phyloP scores from a whole-genome alignment of 2,888 invertebrate genomes.

The Chymomyza caudatula region DNA sequence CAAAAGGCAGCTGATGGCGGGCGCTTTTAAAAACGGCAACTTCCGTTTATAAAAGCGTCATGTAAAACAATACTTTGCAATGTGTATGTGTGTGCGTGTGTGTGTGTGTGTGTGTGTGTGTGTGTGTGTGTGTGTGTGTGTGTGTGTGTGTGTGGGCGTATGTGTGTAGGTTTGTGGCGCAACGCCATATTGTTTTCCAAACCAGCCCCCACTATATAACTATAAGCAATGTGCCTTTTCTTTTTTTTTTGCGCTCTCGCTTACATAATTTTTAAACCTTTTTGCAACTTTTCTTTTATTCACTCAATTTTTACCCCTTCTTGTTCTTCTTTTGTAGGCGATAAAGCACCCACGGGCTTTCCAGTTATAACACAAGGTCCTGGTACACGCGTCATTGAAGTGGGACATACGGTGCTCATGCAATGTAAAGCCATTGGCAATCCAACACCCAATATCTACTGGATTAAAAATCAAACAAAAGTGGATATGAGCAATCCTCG shows the following conservation, averaged over 20 bases:
- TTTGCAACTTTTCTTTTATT: constrained; percentile 20
- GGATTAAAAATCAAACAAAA: constrained; percentile 96
- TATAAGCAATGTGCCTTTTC: neutral
- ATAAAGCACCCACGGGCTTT: constrained; percentile 94
- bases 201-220: constrained; percentile 14
- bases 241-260: neutral
- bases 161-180: constrained; percentile 18
- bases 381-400: constrained; percentile 95
- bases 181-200: constrained; percentile 57
- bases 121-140: constrained; percentile 9
- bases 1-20: constrained; percentile 50
- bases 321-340: constrained; percentile 79
- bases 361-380: constrained; percentile 93
- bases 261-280: constrained; percentile 37
- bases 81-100: neutral
- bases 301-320: constrained; percentile 6
- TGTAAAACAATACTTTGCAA: constrained; percentile 65
- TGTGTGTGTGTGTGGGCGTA: constrained; percentile 23
- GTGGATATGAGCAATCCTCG: constrained; percentile 91
- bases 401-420: constrained; percentile 93
- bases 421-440: constrained; percentile 92
- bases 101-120: constrained; percentile 10
- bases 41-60: constrained; percentile 65
- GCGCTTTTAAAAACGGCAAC: constrained; percentile 59
- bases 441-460: constrained; percentile 89